A percentile compares a stretch with the other conserved stretches of the same genome.
These are phyloP conservation scores for Lates calcarifer DNA, from an alignment of 2,113 vertebrate genomes.

Conservation along the genomic window DNA sequence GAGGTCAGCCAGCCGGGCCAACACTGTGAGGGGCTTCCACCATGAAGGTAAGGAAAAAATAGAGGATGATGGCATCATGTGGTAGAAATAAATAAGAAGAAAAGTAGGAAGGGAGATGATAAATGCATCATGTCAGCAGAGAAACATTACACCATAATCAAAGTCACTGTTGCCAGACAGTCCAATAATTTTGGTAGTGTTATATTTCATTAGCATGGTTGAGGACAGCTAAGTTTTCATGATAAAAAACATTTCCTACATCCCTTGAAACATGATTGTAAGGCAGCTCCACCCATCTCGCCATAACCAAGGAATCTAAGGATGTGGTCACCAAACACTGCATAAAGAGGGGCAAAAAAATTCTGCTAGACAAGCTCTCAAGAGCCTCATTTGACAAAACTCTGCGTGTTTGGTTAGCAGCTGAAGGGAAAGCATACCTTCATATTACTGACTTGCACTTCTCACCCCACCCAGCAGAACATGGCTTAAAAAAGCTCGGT, in stretches of 20 bases:
- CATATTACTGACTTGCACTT: conserved; percentile 79
- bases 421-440: conserved; percentile 78
- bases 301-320: conserved; percentile 76
- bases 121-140: conserved; percentile 24
- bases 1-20: conserved; percentile 94
- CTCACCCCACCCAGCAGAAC: conserved; percentile 78
- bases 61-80: not conserved
- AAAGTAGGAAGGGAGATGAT: conserved; percentile 14
- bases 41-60: conserved; percentile 90
- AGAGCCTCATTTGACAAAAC: conserved; percentile 75
- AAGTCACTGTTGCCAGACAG: conserved; percentile 24
- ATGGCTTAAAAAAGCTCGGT: conserved; percentile 70
- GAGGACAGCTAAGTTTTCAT: conserved; percentile 47
- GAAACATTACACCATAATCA: conserved; percentile 24
- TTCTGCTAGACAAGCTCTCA: conserved; percentile 73
- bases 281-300: conserved; percentile 74
- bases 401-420: conserved; percentile 77
- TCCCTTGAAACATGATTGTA: conserved; percentile 66
- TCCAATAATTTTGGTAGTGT: conserved; percentile 41
- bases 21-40: conserved; percentile 99
- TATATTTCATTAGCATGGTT: conserved; percentile 56
- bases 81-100: not conserved
- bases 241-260: conserved; percentile 66
- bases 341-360: conserved; percentile 64
- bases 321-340: conserved; percentile 79